Conservation (phyloP, 92 coral and sea anemone genomes). For the Muricea muricata region DNA sequence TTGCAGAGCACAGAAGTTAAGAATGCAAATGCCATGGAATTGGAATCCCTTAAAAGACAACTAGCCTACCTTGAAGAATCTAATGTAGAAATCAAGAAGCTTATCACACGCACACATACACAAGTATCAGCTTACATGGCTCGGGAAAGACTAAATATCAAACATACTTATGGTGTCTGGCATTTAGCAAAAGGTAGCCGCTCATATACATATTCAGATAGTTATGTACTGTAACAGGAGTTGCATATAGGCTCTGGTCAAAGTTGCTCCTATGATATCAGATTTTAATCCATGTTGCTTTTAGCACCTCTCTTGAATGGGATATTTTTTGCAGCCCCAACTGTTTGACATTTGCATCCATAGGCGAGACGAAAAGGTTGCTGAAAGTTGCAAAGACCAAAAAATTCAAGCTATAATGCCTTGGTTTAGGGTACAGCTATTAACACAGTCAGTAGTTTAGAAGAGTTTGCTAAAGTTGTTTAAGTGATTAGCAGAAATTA, state of each 20-base stretch:
- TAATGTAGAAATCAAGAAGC: not conserved
- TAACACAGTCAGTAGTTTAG: no score
- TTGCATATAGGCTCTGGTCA: not conserved
- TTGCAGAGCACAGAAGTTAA: conserved; percentile 17
- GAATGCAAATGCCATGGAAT: not conserved
- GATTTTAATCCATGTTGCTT: not conserved
- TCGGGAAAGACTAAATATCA: not conserved
- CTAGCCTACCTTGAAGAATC: not conserved
- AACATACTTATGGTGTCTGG: conserved; percentile 12
- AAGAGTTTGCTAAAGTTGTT: no score
- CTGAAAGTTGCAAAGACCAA: no score
- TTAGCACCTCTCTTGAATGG: no score
- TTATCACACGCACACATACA: not conserved
- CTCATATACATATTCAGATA: not conserved
- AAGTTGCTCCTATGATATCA: not conserved
- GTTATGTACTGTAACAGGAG: not conserved
- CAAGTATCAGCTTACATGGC: not conserved
- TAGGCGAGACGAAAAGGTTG: no score
- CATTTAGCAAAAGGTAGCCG: conserved; percentile 42
- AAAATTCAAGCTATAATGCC: no score
- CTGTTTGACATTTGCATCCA: no score
- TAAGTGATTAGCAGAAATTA: no score
- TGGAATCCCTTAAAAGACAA: conserved; percentile 48
- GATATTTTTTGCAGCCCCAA: no score
- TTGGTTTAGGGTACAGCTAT: no score